Evolutionary conservation across 2,888 invertebrate genomes (phyloP), one percentile per base, ranked within the genome.

Genomic region (Mythimna albipuncta): DNA sequence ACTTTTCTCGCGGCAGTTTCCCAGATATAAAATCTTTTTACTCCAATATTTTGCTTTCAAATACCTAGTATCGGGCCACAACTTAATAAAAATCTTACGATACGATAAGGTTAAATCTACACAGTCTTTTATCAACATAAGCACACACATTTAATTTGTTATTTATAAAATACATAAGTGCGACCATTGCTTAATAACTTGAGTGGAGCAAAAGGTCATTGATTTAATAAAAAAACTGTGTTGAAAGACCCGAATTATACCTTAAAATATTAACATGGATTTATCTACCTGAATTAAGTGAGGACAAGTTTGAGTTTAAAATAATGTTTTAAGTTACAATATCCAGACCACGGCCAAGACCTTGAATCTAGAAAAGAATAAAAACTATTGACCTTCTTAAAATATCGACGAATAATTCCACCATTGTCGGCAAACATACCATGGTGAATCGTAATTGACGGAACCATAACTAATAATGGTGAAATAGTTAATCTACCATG

Each of bases 171-270:
- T 59, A 47, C 47, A 47, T 47, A n/a, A 61, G 13, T 62, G 55
- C 32, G 62, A 64, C 38, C 58, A 68, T 82, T 81, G 67, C 73
- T 69, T 72, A 72, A 72, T 68, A 73, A 71, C 50, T 58, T 21
- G 47, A 57, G 32, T 65, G n/a, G 67, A 74, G 52, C 59, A 74
- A 81, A 77, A 82, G 81, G 84, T 84, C 84, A 84, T 57, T 74
- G 68, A 69, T 67, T 77, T 58, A 64, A 57, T 79, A 69, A 69
- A 41, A 68, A 59, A 58, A 50, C 19, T 9, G n/a, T 76, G 52
- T 75, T 50, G 69, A 65, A 78, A 78, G n/a, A 13, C 47, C 13
- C 38, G 26, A 75, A 65, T 50, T 63, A 57, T 44, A 41, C 35
- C 47, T 57, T 19, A 16, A n/a, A n/a, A 59, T 47, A 52, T 75